Evolutionary conservation across 2,113 vertebrate genomes (phyloP), one percentile per base, ranked within the genome.

Genomic region (Gobius niger): DNA sequence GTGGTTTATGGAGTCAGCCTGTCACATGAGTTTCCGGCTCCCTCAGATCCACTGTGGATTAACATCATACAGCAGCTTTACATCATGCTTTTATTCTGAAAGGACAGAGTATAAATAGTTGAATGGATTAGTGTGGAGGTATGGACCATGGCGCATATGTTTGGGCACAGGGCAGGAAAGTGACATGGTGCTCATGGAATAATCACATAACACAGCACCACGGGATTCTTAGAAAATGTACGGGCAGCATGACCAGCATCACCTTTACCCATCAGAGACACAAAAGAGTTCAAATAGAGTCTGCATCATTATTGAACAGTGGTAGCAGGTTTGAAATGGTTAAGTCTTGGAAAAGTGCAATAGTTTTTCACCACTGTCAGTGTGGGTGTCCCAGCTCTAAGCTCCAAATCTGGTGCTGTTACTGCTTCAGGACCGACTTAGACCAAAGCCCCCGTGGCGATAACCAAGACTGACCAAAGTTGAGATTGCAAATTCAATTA

Each of bases 41-140:
- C 19, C 16, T 53, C 16, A 53, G 52, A 53, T 53, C 16, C 19
- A 18, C 52, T 4, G 9, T 53, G 52, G 52, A 53, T 53, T 53
- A 53, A 53, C 52, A 19, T 53, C 52, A 53, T 53, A 53, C 52
- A 53, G 19, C 52, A 53, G 52, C 52, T 53, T 53, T 53, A 53
- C 52, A 53, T 53, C 52, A 53, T 9, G 5, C 52, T 53, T 18
- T 53, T 53, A 19, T 53, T 53, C 19, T 53, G 16, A 53, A 53
- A 53, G 52, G 52, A 53, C 52, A 53, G 52, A 53, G 52, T 53
- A 53, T 53, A 53, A 53, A 53, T 53, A 53, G 52, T 53, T 19
- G 16, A 53, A 18, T 53, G 52, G 52, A 53, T 53, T 53, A 53
- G 16, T 19, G 52, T 53, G 52, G 18, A 11, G 16, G 16, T 53